Base-by-base conservation (phyloP, 2,888 invertebrate genomes). In the Acleris sparsana region DNA sequence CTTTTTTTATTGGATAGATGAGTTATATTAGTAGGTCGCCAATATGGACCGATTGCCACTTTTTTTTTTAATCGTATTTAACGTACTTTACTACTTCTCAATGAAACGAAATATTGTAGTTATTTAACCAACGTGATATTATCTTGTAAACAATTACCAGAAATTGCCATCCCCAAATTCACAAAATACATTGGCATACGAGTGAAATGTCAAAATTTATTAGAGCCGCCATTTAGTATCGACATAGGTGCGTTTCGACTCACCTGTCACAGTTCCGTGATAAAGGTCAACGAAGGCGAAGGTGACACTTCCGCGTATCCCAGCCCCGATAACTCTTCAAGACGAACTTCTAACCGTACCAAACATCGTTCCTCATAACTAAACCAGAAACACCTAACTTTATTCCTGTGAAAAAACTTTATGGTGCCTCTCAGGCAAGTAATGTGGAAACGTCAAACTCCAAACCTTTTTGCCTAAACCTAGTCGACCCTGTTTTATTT, bases 271-370 rank as follows among this genome's bases (percentile, higher is more conserved):
- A 49, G 11, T 56, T 49, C 58, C 65, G 70, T 82, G 83, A 84
- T 76, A 77, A 76, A 83, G 84, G 84, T 80, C 75, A 77, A 71
- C 72, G 70, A 68, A 68, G 65, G 71, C 72, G 70, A 68, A 68
- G 66, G 68, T 74, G 75, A 75, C 76, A 75, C 67, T 71, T 70
- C 70, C 71, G 66, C 72, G 69, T 70, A 74, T 71, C 66, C 71
- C 55, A 69, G 68, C 55, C 59, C 62, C 69, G 57, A 57, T 62
- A 57, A 66, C 52, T 17, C 4, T 17, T 57, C 17, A 48, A 46
- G 53, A 52, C 56, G 51, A 33, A 55, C 43, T 18, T 29, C 44
- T 13, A 56, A 20, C 64, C 33, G n/a, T 52, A 20, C 51, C 25
- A 56, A 17, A 17, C 5, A 48, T 33, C 16, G 18, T 5, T 51